Conservation (phyloP, 2,888 invertebrate genomes). For the Acrobasis consociella region DNA sequence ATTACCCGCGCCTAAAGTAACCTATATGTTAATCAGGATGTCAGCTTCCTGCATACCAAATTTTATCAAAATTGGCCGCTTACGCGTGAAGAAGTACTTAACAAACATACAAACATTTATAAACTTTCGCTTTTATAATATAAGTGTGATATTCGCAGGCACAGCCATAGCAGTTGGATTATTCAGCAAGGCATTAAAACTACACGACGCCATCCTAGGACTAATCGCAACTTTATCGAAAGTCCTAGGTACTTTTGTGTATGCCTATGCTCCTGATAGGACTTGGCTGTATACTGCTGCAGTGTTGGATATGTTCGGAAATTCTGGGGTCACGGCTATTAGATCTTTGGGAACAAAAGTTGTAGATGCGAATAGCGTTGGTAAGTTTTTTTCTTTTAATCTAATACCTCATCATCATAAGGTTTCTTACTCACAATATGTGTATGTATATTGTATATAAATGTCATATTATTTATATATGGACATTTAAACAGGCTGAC, state of each 20-base stretch:
- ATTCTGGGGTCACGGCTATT: conserved; percentile 77
- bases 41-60: no score
- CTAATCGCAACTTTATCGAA: conserved; percentile 74
- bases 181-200: conserved; percentile 68
- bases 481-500: no score
- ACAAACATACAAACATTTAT: no score
- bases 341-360: conserved; percentile 82
- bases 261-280: conserved; percentile 67
- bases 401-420: no score
- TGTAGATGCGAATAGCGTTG: conserved; percentile 77
- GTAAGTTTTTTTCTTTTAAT: conserved; percentile 53
- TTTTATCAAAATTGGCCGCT: no score
- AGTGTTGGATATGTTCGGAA: conserved; percentile 76
- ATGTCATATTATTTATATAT: no score
- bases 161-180: conserved; percentile 69
- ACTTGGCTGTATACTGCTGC: conserved; percentile 72
- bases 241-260: conserved; percentile 64
- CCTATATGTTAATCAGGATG: no score
- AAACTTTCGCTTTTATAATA: no score
- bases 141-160: conserved; percentile 66
- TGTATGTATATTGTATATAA: no score
- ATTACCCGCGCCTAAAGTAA: no score
- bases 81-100: no score
- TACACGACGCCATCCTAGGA: conserved; percentile 74
- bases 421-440: no score